Base-by-base conservation (phyloP, 2,113 vertebrate genomes). In the Phylloscopus whistleri region DNA sequence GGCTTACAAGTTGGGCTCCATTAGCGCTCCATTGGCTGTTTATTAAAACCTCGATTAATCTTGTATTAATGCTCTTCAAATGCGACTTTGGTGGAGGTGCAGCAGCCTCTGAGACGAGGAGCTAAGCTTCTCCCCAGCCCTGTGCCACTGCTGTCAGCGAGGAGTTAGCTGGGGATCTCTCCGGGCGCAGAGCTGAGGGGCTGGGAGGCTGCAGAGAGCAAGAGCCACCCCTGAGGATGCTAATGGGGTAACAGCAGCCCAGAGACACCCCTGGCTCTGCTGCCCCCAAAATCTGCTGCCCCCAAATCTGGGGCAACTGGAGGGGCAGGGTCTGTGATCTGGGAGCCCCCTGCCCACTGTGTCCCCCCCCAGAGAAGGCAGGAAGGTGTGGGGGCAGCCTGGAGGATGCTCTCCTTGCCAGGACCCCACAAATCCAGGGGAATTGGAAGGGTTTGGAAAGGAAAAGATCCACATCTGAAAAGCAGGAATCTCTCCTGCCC, bases 41-140 rank as follows among this genome's bases (percentile, higher is more conserved):
- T 74, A 74, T 93, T 93, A 88, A 89, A 94, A 59, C 48, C 72
- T 51, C 72, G 17, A 74, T 90, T 93, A 84, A 95, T 93, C 84
- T 78, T 33, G 8, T 31, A 35, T 83, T 94, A 87, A 79, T 49
- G 66, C 78, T 88, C 55, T 66, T 55, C 86, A 67, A 41, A 77
- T 2, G 33, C 43, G 72, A 58, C 88, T 79, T 92, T 73, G 21
- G 55, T 14, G 53, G 79, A 80, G 75, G 58, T 58, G 75, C 16
- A 43, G 83, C 70, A 86, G 79, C 41, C 60, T 58, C 67, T 10
- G 79, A 75, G 86, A 24, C 0, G 3, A 73, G 80, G 37, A 84
- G 81, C 66, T 94, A 14, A 23, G 49, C 39, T 82, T 39, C 74
- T 80, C 66, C 44, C 43, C 69, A 90, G 78, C 74, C 53, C 2